Conservation (phyloP, 2,113 vertebrate genomes). For the Spea multiplicata region DNA sequence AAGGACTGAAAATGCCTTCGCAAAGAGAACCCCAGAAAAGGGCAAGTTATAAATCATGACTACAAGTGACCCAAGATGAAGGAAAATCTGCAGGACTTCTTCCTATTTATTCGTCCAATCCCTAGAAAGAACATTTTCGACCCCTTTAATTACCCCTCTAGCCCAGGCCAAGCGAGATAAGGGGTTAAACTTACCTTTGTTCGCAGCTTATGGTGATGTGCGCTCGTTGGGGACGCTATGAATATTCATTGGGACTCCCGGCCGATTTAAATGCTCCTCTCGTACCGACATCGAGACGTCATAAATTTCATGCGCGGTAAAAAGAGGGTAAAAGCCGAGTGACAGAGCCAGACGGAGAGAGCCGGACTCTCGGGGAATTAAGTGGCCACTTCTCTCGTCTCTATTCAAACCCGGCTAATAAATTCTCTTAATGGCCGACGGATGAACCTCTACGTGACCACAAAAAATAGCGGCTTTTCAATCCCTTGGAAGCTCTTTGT, state of each 20-base stretch:
- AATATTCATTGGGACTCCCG: conserved; percentile 34
- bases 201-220: not conserved
- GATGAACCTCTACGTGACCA: conserved; percentile 20
- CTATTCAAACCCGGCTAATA: conserved; percentile 26
- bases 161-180: too few relatives aligned
- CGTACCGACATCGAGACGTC: conserved; percentile 12
- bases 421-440: conserved; percentile 23
- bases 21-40: too few relatives aligned
- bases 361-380: conserved; percentile 5
- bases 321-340: conserved; percentile 4
- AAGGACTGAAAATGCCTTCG: too few relatives aligned
- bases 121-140: too few relatives aligned
- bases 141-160: too few relatives aligned
- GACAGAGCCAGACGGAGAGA: not conserved
- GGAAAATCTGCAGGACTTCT: too few relatives aligned
- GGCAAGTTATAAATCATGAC: too few relatives aligned
- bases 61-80: too few relatives aligned
- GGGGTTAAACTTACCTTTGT: too few relatives aligned
- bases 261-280: conserved; percentile 29
- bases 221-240: not conserved
- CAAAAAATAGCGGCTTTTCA: not conserved
- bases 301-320: conserved; percentile 37
- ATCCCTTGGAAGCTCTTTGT: conserved; percentile 2
- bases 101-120: too few relatives aligned
- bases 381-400: conserved; percentile 22